phyloP scores from a whole-genome alignment of 2,888 invertebrate species.

The Dryococelus australis region DNA sequence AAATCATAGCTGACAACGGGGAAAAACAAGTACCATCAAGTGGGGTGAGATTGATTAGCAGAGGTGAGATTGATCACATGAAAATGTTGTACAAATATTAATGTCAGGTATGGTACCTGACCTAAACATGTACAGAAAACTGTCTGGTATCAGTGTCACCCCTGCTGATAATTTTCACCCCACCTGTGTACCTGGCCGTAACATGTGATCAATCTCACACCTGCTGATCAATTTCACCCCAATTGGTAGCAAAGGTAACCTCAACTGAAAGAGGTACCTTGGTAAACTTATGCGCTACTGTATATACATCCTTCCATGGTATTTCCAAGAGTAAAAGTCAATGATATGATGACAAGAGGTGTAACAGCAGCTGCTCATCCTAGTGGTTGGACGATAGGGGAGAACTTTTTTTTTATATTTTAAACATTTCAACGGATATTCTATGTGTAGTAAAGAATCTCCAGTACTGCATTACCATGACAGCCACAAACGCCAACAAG shows the following conservation, averaged over 20 bases:
- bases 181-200: no score
- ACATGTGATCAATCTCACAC: no score
- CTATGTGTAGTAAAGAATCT: not conserved
- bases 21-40: slow-evolving; percentile 19
- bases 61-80: no score
- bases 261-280: slow-evolving; percentile 6
- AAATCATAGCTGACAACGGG: not conserved
- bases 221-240: no score
- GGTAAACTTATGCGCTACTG: not conserved
- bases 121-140: no score
- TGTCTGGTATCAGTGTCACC: no score
- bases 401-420: not conserved
- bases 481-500: not conserved
- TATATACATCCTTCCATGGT: not conserved
- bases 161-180: no score
- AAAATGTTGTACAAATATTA: no score
- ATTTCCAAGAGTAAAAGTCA: not conserved
- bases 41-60: no score
- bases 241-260: slow-evolving; percentile 13
- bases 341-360: not conserved
- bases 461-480: not conserved
- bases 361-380: slow-evolving; percentile 28
- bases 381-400: slow-evolving; percentile 24
- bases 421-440: not conserved
- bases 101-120: no score